Evolutionary conservation across 1,140 invertebrate species (phyloP), one percentile per base, ranked within the genome.

Genomic region (Catajapyx aquilonaris): DNA sequence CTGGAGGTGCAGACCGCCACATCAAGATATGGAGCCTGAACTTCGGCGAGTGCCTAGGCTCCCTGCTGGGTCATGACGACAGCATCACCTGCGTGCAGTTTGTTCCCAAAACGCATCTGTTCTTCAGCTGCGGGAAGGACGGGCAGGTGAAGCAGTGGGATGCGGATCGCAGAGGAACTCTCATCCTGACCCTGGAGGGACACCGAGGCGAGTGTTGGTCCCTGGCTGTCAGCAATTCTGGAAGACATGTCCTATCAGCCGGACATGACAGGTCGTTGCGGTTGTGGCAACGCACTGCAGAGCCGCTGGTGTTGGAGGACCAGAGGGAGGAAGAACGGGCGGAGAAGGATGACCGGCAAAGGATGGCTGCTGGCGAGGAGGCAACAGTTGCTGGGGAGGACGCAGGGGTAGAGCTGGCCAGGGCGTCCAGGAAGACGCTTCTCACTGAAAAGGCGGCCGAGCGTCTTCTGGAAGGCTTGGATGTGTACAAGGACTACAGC

Each of bases 1-100:
- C 93, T 0, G 93, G 91, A 17, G 94, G 90, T 13, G 78, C 78
- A 0, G 95, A 99, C 61, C 69, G 90, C 16, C 94, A 88, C 57
- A 69, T 97, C 3, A 94, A 96, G 64, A 80, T 98, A 42, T 99
- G 93, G 93, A 91, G 93, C 31, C 68, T 98, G 53, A 90, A 97
- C 58, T 98, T 95, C 61, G 95, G 94, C 15, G 91, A 99, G 57
- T 96, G 90, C 49, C 81, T 85, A 52, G 75, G 71, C 45, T 81
- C 77, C 0, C 57, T 81, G 38, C 79, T 83, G 59, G 90, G 88
- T 2, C 93, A 97, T 57, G 88, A 96, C 49, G 87, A 94, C 53
- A 85, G 86, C 4, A 73, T 97, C 2, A 93, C 81, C 34, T 73
- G 76, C 33, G 50, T 96, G 3, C 66, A 76, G 47, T 97, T 97